Evolutionary conservation across 2,888 invertebrate species (phyloP).

Genomic region (Merodon equestris): DNA sequence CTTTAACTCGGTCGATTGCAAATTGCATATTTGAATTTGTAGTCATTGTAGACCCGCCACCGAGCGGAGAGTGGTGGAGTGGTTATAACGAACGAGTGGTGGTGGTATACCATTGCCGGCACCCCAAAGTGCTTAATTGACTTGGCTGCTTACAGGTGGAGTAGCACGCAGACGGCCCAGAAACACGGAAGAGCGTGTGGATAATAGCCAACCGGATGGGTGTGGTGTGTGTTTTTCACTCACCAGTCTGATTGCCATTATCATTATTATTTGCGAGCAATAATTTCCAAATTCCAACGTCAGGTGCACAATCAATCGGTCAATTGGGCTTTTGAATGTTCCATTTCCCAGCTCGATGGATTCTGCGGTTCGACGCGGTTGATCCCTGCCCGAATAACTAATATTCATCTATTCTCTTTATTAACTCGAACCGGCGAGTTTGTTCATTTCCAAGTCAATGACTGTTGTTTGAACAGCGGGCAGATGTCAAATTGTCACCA

Average conservation of each 20-base stretch:
- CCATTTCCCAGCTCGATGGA: too few species aligned
- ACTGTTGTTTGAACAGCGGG: too few species aligned
- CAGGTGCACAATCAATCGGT: conserved; percentile 35
- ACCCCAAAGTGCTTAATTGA: conserved; percentile 46
- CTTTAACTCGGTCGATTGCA: conserved; percentile 18
- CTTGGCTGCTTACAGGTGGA: not conserved
- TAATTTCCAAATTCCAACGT: conserved; percentile 39
- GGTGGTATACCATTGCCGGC: too few species aligned
- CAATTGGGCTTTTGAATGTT: too few species aligned
- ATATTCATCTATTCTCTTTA: too few species aligned
- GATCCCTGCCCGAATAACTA: too few species aligned
- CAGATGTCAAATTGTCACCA: too few species aligned
- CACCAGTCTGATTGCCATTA: conserved; percentile 1
- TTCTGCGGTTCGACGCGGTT: too few species aligned
- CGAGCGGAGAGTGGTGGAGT: conserved; percentile 1
- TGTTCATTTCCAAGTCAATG: too few species aligned
- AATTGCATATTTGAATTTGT: conserved; percentile 15
- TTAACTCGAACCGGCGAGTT: too few species aligned
- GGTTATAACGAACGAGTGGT: too few species aligned
- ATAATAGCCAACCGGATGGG: conserved; percentile 26
- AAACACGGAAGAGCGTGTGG: not conserved
- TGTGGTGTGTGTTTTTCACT: conserved; percentile 3
- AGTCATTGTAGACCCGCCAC: conserved; percentile 25
- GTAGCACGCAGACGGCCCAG: too few species aligned
- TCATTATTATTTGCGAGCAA: conserved; percentile 29